Evolutionary conservation across 2,888 invertebrate species (phyloP), one percentile per base, ranked within the genome.

Genomic region (Arctia plantaginis): DNA sequence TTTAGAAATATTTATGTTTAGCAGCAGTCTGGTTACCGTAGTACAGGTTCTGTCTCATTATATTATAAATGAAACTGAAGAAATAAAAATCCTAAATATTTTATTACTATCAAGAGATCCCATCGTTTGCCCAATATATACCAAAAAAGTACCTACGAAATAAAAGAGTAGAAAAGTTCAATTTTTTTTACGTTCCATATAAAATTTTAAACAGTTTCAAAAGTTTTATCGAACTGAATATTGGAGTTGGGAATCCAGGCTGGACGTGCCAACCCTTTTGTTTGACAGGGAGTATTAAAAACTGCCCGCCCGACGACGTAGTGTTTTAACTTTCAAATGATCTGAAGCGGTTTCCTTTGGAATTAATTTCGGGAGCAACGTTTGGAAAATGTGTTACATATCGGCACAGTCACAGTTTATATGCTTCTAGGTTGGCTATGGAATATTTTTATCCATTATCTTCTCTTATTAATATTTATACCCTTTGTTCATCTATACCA

Each of bases 321-420:
- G 55, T 55, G n/a, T 55, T 62, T 62, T 62, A 62, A 62, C 62
- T 62, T 62, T 62, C 62, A 62, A 62, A 62, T 62, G 62, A 62
- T 62, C 62, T 62, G 18, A 30, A 62, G 3, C 18, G 27, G 30
- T 30, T 62, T 62, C 62, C 62, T 62, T 30, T 15, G 62, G 62
- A 4, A 30, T 62, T 18, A 62, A 62, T 62, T 62, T 30, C 18
- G 18, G 62, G 15, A 62, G 59, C 18, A 30, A 13, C 30, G 15
- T 62, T 62, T 30, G 59, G 18, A 27, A 62, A 30, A 30, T 18
- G 15, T 30, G 62, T 62, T n/a, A 23, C 10, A 55, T n/a, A 55
- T 10, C n/a, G n/a, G 12, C 51, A 12, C 51, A 55, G 51, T 10
- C 10, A 55, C 23, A 51, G 8, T 8, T 23, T 23, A 23, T 20